Percentiles rank a stretch among this genome's conserved stretches.
Evolutionary conservation across 1,140 invertebrate genomes (phyloP).

Genomic region (Notospermus geniculatus): DNA sequence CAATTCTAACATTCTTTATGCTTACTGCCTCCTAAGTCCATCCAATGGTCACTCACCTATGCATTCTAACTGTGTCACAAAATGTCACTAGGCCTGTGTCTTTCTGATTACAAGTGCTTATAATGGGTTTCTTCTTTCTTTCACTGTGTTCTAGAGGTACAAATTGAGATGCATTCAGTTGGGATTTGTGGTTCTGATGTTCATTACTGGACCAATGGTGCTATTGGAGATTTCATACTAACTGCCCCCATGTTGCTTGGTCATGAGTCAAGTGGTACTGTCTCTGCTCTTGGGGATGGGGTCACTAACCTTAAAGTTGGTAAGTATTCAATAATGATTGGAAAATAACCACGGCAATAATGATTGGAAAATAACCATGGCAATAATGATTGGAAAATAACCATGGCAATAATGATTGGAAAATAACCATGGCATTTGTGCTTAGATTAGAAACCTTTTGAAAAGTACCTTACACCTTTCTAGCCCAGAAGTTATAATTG

Average conservation of each 20-base stretch:
- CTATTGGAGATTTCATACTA: constrained; percentile 62
- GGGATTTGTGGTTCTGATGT: constrained; percentile 97
- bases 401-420: too few species aligned
- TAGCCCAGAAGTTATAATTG: too few species aligned
- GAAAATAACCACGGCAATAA: not conserved
- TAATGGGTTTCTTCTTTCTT: too few species aligned
- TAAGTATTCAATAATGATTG: constrained; percentile 24
- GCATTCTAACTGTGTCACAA: too few species aligned
- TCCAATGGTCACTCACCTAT: too few species aligned
- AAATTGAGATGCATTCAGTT: constrained; percentile 82
- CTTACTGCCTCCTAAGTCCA: too few species aligned
- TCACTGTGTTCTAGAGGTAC: constrained; percentile 80
- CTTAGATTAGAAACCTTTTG: constrained; percentile 71
- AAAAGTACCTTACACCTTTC: too few species aligned
- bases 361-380: constrained; percentile 63
- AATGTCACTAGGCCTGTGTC: too few species aligned
- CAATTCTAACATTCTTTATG: too few species aligned
- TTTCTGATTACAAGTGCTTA: too few species aligned
- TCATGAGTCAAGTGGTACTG: constrained; percentile 50
- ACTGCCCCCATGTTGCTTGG: constrained; percentile 50
- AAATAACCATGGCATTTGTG: constrained; percentile 71
- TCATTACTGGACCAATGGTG: constrained; percentile 80
- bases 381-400: constrained; percentile 82
- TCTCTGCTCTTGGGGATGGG: constrained; percentile 55
- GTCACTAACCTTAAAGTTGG: constrained; percentile 49